Conservation (phyloP, 2,888 invertebrate genomes). For the Drosophila cracens region DNA sequence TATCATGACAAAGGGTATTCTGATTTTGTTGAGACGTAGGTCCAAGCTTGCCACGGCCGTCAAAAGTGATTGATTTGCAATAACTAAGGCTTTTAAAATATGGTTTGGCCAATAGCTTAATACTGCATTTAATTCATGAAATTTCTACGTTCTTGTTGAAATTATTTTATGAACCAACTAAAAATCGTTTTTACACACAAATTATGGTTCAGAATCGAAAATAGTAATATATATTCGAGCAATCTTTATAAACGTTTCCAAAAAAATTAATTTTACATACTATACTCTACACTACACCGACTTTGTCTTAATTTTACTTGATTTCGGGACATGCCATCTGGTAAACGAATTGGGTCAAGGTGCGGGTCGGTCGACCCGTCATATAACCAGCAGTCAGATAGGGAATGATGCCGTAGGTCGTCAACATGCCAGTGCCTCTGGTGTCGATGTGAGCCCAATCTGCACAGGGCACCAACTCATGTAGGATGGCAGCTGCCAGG, state of each 20-base stretch:
- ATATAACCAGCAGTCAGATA: slow-evolving; percentile 87
- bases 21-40: not conserved
- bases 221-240: not conserved
- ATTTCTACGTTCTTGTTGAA: not conserved
- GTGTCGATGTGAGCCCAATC: slow-evolving; percentile 91
- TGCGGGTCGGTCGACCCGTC: slow-evolving; percentile 88
- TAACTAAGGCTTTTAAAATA: not conserved
- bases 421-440: slow-evolving; percentile 89
- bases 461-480: slow-evolving; percentile 88
- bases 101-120: not conserved
- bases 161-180: not conserved
- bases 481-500: slow-evolving; percentile 89
- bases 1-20: not conserved
- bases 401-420: slow-evolving; percentile 86
- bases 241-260: not conserved
- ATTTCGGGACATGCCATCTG: slow-evolving; percentile 84
- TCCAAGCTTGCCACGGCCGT: not conserved
- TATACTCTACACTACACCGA: not conserved
- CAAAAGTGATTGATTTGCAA: too few species aligned
- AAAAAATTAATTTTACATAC: not conserved
- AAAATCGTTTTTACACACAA: not conserved
- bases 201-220: not conserved
- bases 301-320: slow-evolving; percentile 30
- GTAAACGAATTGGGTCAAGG: slow-evolving; percentile 86
- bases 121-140: not conserved